Evolutionary conservation across 1,140 invertebrate genomes (phyloP).

Genomic region (Heliconius eleuchia): DNA sequence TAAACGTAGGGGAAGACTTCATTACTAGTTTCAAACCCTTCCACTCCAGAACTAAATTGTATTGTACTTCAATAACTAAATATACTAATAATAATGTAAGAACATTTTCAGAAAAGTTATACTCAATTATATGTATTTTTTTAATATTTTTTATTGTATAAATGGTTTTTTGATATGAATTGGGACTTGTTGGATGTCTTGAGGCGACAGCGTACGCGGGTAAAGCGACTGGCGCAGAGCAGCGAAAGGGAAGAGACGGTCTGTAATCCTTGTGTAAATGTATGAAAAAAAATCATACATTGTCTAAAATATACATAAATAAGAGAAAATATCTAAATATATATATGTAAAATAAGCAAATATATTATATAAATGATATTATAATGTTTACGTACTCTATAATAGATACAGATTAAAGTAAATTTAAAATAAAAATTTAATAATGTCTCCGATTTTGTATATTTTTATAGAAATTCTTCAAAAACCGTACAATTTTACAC

Average conservation of each 20-base stretch:
- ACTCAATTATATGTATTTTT: slow-evolving; percentile 4
- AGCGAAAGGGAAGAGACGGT: neutral
- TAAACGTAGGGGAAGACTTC: slow-evolving; percentile 9
- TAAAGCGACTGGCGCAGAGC: neutral
- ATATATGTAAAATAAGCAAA: neutral
- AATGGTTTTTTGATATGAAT: neutral
- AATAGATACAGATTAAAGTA: neutral
- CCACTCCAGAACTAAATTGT: slow-evolving; percentile 14
- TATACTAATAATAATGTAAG: neutral
- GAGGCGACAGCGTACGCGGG: neutral
- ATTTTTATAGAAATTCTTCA: neutral
- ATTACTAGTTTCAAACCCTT: slow-evolving; percentile 12
- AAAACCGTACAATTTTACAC: neutral
- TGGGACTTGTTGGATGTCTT: neutral
- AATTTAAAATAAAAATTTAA: neutral
- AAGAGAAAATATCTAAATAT: neutral
- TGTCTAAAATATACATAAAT: neutral
- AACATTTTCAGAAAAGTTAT: neutral
- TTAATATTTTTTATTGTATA: neutral
- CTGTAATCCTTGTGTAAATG: neutral
- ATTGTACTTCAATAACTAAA: slow-evolving; percentile 20
- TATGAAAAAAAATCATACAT: neutral
- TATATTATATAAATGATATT: neutral
- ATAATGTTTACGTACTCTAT: neutral
- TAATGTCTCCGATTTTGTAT: neutral